Base-by-base conservation (phyloP, 2,113 vertebrate species). In the Copsychus sechellarum region DNA sequence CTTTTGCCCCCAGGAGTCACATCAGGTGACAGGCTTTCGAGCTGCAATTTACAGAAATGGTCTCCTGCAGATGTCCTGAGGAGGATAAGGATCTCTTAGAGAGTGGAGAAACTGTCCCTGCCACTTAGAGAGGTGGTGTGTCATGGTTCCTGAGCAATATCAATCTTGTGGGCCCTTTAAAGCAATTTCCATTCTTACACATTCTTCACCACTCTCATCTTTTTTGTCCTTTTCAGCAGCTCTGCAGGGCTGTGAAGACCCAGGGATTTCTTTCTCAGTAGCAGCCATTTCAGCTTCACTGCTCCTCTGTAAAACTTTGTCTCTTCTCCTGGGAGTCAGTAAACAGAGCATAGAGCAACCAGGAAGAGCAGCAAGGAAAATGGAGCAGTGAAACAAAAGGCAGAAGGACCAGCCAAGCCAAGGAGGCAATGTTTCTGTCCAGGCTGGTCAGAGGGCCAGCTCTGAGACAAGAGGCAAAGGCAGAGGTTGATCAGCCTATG, bases 161-260 rank as follows among this genome's bases (percentile, higher is more conserved):
- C 62, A 36, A 18, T 50, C 57, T 82, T 7, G 3, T 58, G 45
- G 61, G 57, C 22, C 78, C 62, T 95, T 95, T 50, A 77, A 85
- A 91, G 51, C 42, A 57, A 58, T 90, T 95, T 90, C 57, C 24
- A 73, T 88, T 85, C 78, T 91, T 80, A 80, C 48, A 24, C 70
- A 66, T 94, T 84, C 74, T 50, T 92, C 58, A 65, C 24, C 5
- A 5, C 31, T 76, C 45, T 91, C 62, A 25, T 76, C 81, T 72
- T 91, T 58, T 62, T 73, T 90, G 54, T 77, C 47, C 19, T 50
- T 90, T 83, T 80, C 73, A 61, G 66, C 11, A 6, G 16, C 51
- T 86, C 73, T 86, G 90, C 58, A 94, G 38, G 50, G 58, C 50
- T 77, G 16, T 60, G 50, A 90, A 91, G 86, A 94, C 62, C 18